A percentile compares a stretch with the other conserved stretches of the same genome.
These are phyloP conservation scores for Calosoma granatense DNA, from an alignment of 1,140 invertebrate species.

Conservation along the genomic window DNA sequence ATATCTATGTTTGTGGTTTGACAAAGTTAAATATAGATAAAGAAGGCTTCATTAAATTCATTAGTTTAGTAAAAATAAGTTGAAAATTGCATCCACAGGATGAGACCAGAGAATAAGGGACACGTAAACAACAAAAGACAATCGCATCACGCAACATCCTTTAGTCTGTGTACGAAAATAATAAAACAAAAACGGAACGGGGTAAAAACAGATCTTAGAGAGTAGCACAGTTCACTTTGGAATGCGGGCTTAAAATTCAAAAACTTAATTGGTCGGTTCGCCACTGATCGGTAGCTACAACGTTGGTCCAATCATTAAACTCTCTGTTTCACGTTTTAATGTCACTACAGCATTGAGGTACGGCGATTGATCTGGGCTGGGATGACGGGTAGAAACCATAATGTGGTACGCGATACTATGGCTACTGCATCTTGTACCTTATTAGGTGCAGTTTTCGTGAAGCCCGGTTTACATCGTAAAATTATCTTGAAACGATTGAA, in stretches of 20 bases:
- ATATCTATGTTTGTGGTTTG: no score
- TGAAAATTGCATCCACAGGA: no score
- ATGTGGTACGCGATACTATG: not conserved
- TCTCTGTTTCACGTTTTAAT: not conserved
- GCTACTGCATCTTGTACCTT: not conserved
- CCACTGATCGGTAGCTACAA: not conserved
- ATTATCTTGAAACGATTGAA: not conserved
- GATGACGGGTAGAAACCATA: not conserved
- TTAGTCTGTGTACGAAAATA: no score
- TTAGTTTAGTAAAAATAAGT: no score
- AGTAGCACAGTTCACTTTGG: not conserved
- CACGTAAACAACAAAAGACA: not conserved
- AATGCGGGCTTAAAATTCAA: not conserved
- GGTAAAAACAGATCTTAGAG: not conserved
- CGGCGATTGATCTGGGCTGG: not conserved
- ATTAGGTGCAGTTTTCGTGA: not conserved
- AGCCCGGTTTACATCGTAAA: not conserved
- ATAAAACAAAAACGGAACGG: not conserved
- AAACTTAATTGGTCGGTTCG: conserved; percentile 1
- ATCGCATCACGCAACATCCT: not conserved
- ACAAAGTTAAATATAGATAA: no score
- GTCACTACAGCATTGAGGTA: not conserved
- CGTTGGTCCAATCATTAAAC: not conserved
- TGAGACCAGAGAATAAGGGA: no score
- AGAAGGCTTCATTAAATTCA: no score